Percentiles rank a stretch among this genome's conserved stretches.
These are phyloP conservation scores for Noctua janthina DNA, from an alignment of 2,888 invertebrate genomes.

Conservation along the genomic window DNA sequence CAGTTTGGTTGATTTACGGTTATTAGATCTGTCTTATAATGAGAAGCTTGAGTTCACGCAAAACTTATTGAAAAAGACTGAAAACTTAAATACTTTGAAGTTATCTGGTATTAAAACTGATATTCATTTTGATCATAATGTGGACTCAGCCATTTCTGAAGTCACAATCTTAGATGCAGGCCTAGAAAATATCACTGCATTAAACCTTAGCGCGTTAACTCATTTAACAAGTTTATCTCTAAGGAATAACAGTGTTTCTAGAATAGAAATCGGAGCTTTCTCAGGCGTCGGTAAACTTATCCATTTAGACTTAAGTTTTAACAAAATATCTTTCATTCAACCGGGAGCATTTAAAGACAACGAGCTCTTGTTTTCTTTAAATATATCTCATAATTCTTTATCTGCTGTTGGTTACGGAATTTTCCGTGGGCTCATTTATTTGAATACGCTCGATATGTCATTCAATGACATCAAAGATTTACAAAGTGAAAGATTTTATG, in stretches of 20 bases:
- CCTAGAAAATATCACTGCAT: constrained; percentile 69
- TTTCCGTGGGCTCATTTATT: constrained; percentile 75
- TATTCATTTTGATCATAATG: constrained; percentile 67
- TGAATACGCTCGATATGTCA: constrained; percentile 78
- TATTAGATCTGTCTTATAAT: constrained; percentile 80
- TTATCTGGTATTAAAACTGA: constrained; percentile 72
- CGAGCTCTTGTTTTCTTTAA: constrained; percentile 69
- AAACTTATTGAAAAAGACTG: constrained; percentile 60
- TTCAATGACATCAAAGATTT: constrained; percentile 77
- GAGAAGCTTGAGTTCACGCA: constrained; percentile 69
- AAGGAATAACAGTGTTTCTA: constrained; percentile 73
- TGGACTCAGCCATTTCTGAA: constrained; percentile 60
- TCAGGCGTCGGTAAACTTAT: constrained; percentile 68
- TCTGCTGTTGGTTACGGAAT: constrained; percentile 76
- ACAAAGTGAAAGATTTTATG: constrained; percentile 78
- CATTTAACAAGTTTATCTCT: constrained; percentile 70
- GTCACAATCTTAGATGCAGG: constrained; percentile 72
- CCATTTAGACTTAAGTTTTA: constrained; percentile 78
- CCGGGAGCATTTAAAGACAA: constrained; percentile 80
- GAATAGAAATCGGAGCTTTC: constrained; percentile 72
- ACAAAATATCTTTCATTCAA: constrained; percentile 77
- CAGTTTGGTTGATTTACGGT: constrained; percentile 68
- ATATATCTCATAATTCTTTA: constrained; percentile 80
- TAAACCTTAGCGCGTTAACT: constrained; percentile 70
- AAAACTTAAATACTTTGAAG: constrained; percentile 68